Conservation (phyloP, 2,888 invertebrate species). For the Pseudanteris insignis region DNA sequence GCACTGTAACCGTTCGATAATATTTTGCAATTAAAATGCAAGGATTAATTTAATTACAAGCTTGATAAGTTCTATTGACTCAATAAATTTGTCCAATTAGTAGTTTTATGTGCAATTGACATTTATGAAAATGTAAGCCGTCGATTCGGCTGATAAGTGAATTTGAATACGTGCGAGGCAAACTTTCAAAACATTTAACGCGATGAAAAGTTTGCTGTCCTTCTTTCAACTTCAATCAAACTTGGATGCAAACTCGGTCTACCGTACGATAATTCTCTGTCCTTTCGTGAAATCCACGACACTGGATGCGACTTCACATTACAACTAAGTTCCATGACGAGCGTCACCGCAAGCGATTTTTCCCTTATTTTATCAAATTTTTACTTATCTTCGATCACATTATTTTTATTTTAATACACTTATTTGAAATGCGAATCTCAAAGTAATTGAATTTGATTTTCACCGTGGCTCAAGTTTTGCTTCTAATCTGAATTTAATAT, state of each 20-base stretch:
- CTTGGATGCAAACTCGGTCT: slow-evolving; percentile 21
- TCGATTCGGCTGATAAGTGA: background rate
- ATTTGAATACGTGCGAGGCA: background rate
- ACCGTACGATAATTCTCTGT: slow-evolving; percentile 17
- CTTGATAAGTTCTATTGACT: too few relatives aligned
- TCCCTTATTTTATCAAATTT: slow-evolving; percentile 16
- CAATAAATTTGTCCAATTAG: too few relatives aligned
- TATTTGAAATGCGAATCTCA: too few relatives aligned
- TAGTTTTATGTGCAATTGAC: too few relatives aligned
- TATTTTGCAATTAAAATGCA: too few relatives aligned
- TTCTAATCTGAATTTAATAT: slow-evolving; percentile 14
- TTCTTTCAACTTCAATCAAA: slow-evolving; percentile 25
- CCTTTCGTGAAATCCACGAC: slow-evolving; percentile 10
- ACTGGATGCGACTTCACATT: background rate
- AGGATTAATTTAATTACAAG: too few relatives aligned
- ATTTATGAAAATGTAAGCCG: too few relatives aligned
- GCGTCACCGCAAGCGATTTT: slow-evolving; percentile 6
- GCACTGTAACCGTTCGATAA: too few relatives aligned
- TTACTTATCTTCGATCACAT: too few relatives aligned
- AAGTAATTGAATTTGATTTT: background rate
- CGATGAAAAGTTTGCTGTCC: slow-evolving; percentile 12
- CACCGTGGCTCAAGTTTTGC: background rate
- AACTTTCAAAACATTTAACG: slow-evolving; percentile 14
- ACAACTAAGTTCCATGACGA: slow-evolving; percentile 10
- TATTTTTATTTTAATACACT: too few relatives aligned